Percentiles rank a stretch among this genome's conserved stretches.
phyloP scores from a whole-genome alignment of 2,113 vertebrate species.

The Leptosomus discolor region DNA sequence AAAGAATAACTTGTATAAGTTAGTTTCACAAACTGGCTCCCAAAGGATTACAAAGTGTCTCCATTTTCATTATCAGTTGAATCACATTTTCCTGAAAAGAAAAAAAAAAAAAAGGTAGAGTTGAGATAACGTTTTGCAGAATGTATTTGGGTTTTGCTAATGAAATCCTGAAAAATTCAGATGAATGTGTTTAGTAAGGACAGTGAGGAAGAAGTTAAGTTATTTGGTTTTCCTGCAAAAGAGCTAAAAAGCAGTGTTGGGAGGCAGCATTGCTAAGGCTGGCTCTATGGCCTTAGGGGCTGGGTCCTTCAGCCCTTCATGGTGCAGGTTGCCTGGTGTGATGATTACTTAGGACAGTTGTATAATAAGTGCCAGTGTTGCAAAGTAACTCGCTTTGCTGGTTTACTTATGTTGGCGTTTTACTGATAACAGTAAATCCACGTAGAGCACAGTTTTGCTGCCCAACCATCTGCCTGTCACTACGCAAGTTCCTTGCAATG shows the following conservation, averaged over 20 bases:
- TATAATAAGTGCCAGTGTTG: background rate
- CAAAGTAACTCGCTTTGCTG: background rate
- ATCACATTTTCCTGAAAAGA: background rate
- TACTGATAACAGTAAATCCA: background rate
- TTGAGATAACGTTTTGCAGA: background rate
- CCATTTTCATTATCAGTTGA: background rate
- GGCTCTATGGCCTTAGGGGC: background rate
- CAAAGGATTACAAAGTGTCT: background rate
- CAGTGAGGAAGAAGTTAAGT: background rate
- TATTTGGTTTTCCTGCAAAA: background rate
- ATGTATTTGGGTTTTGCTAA: background rate
- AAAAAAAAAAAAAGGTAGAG: background rate
- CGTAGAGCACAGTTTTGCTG: background rate
- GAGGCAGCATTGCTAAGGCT: background rate
- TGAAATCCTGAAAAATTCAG: background rate
- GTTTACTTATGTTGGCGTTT: background rate
- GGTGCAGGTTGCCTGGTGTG: background rate
- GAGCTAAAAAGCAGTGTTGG: background rate
- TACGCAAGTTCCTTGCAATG: background rate
- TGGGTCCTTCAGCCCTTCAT: background rate
- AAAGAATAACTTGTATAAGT: background rate
- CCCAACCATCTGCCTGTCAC: background rate
- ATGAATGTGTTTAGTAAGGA: background rate
- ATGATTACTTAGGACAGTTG: background rate
- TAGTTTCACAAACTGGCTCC: background rate